A percentile compares a stretch with the other conserved stretches of the same genome.
Evolutionary conservation across 53 echinoderm and acorn worm genomes (phyloP).

Genomic region (Zoroaster sp.): DNA sequence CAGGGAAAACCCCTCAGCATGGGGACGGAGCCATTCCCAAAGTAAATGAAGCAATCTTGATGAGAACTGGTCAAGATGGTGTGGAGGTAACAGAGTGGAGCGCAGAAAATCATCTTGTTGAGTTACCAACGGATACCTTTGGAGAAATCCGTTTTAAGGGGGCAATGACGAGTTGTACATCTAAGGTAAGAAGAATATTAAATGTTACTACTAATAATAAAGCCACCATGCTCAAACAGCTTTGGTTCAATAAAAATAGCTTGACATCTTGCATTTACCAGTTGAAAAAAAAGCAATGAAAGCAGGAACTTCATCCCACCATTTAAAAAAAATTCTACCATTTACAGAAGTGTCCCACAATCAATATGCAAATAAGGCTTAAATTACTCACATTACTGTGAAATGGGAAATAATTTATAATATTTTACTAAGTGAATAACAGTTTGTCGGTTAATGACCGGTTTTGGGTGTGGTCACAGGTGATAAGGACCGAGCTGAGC

Average conservation of each 20-base stretch:
- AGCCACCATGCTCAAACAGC: background rate
- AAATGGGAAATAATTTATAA: too few relatives aligned
- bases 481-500: too few relatives aligned
- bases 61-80: background rate
- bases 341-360: background rate
- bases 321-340: background rate
- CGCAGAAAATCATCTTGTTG: conserved; percentile 33
- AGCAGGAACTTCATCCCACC: too few relatives aligned
- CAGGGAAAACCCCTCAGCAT: background rate
- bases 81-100: conserved; percentile 42
- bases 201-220: background rate
- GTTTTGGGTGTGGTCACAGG: too few relatives aligned
- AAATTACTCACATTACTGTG: too few relatives aligned
- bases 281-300: too few relatives aligned
- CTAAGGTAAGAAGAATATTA: conserved; percentile 38
- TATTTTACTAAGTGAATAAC: too few relatives aligned
- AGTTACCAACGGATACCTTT: conserved; percentile 79
- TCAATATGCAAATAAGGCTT: too few relatives aligned
- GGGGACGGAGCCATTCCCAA: background rate
- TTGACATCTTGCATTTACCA: too few relatives aligned
- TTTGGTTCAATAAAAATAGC: background rate
- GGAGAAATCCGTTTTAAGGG: conserved; percentile 70
- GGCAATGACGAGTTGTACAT: background rate
- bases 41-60: background rate
- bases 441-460: too few relatives aligned